Conservation (phyloP, 2,888 invertebrate species). For the Prosopocoilus inquinatus region DNA sequence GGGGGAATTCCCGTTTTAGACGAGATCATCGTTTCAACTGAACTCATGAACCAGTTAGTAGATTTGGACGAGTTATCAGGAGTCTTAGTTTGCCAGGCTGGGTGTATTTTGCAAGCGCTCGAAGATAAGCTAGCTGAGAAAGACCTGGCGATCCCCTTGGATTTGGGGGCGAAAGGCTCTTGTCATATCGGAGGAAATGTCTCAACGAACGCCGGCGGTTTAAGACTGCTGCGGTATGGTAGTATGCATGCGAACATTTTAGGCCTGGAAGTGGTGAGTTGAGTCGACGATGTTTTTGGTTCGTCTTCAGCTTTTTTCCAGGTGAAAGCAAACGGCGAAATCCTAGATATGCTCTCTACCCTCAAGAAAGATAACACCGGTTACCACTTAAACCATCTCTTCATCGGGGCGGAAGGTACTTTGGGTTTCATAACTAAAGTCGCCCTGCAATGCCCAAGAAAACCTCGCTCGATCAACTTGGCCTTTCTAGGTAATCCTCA, state of each 20-base stretch:
- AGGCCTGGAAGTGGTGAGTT: slow-evolving; percentile 85
- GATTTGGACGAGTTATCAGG: slow-evolving; percentile 80
- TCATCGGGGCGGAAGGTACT: slow-evolving; percentile 97
- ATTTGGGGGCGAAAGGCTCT: slow-evolving; percentile 94
- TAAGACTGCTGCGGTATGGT: slow-evolving; percentile 92
- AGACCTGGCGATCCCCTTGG: slow-evolving; percentile 89
- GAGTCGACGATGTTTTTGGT: too few species aligned
- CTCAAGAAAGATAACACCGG: slow-evolving; percentile 98
- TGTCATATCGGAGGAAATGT: slow-evolving; percentile 96
- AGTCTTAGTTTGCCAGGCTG: slow-evolving; percentile 81
- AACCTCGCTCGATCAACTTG: slow-evolving; percentile 78
- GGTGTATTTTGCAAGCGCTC: slow-evolving; percentile 85
- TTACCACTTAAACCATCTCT: slow-evolving; percentile 93
- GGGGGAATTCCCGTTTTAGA: slow-evolving; percentile 97
- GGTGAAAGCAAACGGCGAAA: slow-evolving; percentile 82
- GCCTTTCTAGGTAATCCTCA: slow-evolving; percentile 76
- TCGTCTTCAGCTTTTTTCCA: slow-evolving; percentile 37
- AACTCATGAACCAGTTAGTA: slow-evolving; percentile 82
- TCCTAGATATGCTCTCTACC: slow-evolving; percentile 80
- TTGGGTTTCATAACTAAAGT: slow-evolving; percentile 92
- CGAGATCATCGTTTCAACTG: slow-evolving; percentile 86
- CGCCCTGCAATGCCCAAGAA: slow-evolving; percentile 84
- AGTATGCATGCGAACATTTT: slow-evolving; percentile 88
- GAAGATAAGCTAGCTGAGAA: slow-evolving; percentile 71
- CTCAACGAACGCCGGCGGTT: slow-evolving; percentile 95